Evolutionary conservation across 2,113 vertebrate species (phyloP).

Genomic region (Phocoena phocoena): DNA sequence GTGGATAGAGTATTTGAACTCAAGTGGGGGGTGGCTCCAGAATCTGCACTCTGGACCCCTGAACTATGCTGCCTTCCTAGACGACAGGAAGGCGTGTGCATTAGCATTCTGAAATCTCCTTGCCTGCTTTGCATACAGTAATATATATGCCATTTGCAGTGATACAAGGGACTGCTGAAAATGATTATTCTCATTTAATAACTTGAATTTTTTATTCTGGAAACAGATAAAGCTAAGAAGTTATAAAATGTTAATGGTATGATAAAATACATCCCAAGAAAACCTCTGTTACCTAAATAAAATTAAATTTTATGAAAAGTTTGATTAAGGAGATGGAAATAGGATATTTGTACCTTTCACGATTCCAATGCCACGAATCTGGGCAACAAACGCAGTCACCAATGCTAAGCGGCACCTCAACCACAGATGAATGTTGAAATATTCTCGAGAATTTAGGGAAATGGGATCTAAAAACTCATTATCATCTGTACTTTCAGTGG

Average conservation of each 20-base stretch:
- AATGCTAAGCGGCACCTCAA: slow-evolving; percentile 87
- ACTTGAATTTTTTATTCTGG: slow-evolving; percentile 14
- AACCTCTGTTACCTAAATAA: background rate
- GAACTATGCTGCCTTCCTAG: background rate
- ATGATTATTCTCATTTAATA: background rate
- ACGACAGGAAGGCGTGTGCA: background rate
- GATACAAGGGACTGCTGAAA: background rate
- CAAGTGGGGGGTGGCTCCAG: background rate
- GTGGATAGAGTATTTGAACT: background rate
- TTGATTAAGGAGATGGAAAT: background rate
- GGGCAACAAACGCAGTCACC: slow-evolving; percentile 82
- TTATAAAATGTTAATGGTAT: background rate
- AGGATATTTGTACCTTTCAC: slow-evolving; percentile 80
- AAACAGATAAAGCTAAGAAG: slow-evolving; percentile 23
- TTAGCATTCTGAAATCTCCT: background rate
- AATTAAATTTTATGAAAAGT: background rate
- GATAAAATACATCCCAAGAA: background rate
- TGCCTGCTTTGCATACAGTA: background rate
- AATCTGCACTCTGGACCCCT: background rate
- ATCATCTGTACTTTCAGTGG: slow-evolving; percentile 60
- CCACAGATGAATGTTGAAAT: slow-evolving; percentile 87
- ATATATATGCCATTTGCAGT: background rate
- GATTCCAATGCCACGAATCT: slow-evolving; percentile 77
- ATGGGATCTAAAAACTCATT: slow-evolving; percentile 70
- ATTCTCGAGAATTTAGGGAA: slow-evolving; percentile 84